These are phyloP conservation scores for Patella caerulea DNA, from an alignment of 2,888 invertebrate species.

Conservation along the genomic window DNA sequence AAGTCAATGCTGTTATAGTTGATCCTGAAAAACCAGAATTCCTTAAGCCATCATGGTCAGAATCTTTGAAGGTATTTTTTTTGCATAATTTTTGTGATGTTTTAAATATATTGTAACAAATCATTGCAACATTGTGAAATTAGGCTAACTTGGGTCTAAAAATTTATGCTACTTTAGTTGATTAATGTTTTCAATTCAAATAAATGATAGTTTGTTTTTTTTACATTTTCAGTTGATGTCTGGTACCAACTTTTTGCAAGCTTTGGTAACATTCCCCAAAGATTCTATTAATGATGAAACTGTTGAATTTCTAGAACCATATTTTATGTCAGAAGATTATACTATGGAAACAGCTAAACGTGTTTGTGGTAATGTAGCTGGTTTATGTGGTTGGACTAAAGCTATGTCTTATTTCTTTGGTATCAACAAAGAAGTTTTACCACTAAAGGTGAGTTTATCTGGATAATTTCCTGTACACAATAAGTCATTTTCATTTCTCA, in stretches of 20 bases:
- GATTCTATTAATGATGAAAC: conserved; percentile 72
- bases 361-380: conserved; percentile 72
- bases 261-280: conserved; percentile 90
- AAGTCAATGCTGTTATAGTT: conserved; percentile 55
- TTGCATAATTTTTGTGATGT: neutral
- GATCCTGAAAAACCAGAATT: conserved; percentile 67
- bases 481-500: neutral
- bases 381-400: conserved; percentile 70
- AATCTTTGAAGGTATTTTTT: conserved; percentile 67
- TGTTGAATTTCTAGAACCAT: conserved; percentile 70
- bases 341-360: conserved; percentile 69
- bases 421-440: conserved; percentile 72
- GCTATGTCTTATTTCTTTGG: conserved; percentile 71
- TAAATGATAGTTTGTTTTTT: too few relatives aligned
- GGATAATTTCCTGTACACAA: neutral
- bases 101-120: neutral
- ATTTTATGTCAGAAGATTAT: conserved; percentile 70
- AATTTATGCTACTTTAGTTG: too few relatives aligned
- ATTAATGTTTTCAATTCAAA: too few relatives aligned
- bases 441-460: conserved; percentile 66
- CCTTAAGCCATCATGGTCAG: conserved; percentile 70
- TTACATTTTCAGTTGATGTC: conserved; percentile 62
- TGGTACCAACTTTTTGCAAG: conserved; percentile 67
- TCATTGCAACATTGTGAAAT: too few relatives aligned
- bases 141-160: too few relatives aligned